phyloP scores from a whole-genome alignment of 2,888 invertebrate species.

The Steinernema hermaphroditum region DNA sequence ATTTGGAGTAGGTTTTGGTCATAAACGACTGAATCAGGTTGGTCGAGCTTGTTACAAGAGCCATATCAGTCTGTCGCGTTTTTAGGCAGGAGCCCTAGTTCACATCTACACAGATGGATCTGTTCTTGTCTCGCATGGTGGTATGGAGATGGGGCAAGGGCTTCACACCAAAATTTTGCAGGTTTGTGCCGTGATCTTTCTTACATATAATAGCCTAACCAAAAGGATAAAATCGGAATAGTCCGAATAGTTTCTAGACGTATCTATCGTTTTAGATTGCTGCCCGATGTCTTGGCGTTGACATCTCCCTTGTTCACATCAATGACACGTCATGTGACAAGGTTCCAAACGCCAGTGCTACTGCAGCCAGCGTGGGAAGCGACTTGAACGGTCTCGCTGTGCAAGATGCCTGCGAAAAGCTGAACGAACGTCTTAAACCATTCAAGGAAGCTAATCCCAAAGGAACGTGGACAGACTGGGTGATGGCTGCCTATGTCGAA shows the following conservation, averaged over 20 bases:
- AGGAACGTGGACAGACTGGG: constrained; percentile 83
- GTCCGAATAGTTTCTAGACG: no score
- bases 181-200: constrained; percentile 64
- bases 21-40: constrained; percentile 65
- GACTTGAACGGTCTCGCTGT: constrained; percentile 91
- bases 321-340: constrained; percentile 85
- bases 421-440: constrained; percentile 77
- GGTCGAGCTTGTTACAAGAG: no score
- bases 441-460: constrained; percentile 78
- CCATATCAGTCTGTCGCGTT: no score
- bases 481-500: constrained; percentile 77
- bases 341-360: constrained; percentile 86
- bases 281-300: constrained; percentile 57
- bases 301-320: constrained; percentile 67
- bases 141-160: constrained; percentile 97
- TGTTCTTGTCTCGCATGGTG: constrained; percentile 81
- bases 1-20: constrained; percentile 66
- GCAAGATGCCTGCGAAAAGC: constrained; percentile 72
- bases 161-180: constrained; percentile 93
- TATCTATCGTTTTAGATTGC: constrained; percentile 54
- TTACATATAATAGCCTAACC: no score
- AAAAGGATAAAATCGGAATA: no score
- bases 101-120: constrained; percentile 80
- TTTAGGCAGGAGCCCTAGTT: constrained; percentile 79
- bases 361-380: constrained; percentile 84